Evolutionary conservation across 2,888 invertebrate species (phyloP), one percentile per base, ranked within the genome.

Genomic region (Cheilosia grossa): DNA sequence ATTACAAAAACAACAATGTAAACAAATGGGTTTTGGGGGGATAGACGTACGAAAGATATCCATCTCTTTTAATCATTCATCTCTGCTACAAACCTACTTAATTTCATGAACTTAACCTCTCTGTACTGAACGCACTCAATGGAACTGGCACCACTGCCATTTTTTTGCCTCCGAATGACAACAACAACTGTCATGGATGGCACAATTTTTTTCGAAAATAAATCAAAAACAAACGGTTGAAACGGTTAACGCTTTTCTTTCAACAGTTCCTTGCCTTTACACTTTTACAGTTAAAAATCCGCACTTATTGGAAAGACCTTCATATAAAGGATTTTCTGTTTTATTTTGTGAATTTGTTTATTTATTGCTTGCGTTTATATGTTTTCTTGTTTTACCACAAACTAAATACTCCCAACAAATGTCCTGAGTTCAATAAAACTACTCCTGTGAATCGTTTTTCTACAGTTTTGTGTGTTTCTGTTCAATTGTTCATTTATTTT

Each of bases 221-320:
- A 74, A 74, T 74, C 69, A 54, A 83, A 83, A 83, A 80, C 80
- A 83, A 83, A 83, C 83, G 83, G 83, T 70, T 78, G 58, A 47
- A 49, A 30, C 30, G 33, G 54, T 33, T 59, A 59, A 59, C 59
- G 30, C 70, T 83, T 79, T 80, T 74, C 47, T 56, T 51, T 70
- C 58, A 74, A 80, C 59, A 33, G 74, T 69, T 74, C 4, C 17
- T 5, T 44, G 10, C 5, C 49, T 33, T 73, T 67, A 82, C 79
- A 82, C 5, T 42, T 33, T 73, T 67, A 82, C 79, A 82, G 82
- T 82, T 82, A 82, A 64, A 61, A 56, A 69, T 42, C 44, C 40
- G 44, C 58, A 42, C 56, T 53, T 24, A n/a, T 61, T 51, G 49
- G 51, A 49, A 42, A 44, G 24, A 9, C 27, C 30, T 17, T n/a